Evolutionary conservation across 1,140 invertebrate species (phyloP), one percentile per base, ranked within the genome.

Genomic region (Lethocerus indicus): DNA sequence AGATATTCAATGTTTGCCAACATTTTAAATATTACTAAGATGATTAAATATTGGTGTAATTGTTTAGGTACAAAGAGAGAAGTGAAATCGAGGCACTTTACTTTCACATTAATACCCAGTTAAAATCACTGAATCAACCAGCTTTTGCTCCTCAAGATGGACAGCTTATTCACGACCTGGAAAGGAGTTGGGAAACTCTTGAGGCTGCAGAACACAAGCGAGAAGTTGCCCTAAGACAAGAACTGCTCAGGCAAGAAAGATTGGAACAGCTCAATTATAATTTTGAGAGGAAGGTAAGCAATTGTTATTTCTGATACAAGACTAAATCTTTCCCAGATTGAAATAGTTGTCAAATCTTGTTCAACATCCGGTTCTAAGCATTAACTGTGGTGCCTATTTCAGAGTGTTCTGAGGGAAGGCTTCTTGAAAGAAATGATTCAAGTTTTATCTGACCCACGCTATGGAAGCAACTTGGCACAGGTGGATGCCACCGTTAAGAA

Each of bases 361-460:
- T 12, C 12, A 25, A 25, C 23, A 12, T 26, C 26, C 9, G 6
- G 27, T n/a, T 25, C n/a, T n/a, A n/a, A n/a, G n/a, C n/a, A n/a
- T n/a, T n/a, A n/a, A n/a, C n/a, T n/a, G n/a, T n/a, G n/a, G n/a
- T n/a, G n/a, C n/a, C n/a, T n/a, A n/a, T 67, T 67, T 12, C 66
- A 85, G 75, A 87, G 85, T 60, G 78, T 87, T 6, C 72, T 97
- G 3, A 71, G 92, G 50, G 87, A 92, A 60, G 81, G 87, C 1
- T 99, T 97, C 67, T 67, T 99, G 16, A 92, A 92, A 67, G 94
- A 98, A 67, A 98, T 98, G 91, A 91, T 90, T 51, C 87, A 90
- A 65, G 91, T 98, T 12, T 64, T 97, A 18, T 86, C 83, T 0
- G 92, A 98, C 69, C 86, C 91, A 7, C 73, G 89, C 50, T 91